Evolutionary conservation across 2,888 invertebrate species (phyloP).

Genomic region (Villa cingulata): DNA sequence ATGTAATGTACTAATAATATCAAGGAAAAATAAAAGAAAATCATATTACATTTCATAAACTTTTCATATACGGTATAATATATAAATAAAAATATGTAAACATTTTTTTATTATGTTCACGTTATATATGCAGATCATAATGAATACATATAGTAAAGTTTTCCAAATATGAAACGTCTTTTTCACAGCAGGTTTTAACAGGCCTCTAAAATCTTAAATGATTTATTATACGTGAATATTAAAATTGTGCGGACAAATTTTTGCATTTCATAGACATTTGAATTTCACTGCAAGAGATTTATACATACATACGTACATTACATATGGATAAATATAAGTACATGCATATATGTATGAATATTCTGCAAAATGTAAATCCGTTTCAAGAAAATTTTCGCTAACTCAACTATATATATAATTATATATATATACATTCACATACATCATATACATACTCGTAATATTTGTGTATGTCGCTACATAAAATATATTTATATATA

Average conservation of each 20-base stretch:
- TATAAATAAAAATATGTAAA: too few species aligned
- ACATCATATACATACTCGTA: background rate
- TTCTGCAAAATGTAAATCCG: conserved; percentile 11
- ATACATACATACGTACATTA: too few species aligned
- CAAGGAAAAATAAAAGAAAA: too few species aligned
- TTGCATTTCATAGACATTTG: conserved; percentile 13
- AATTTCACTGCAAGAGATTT: conserved; percentile 10
- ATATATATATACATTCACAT: background rate
- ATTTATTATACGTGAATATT: conserved; percentile 11
- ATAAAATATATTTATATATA: too few species aligned
- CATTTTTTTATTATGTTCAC: too few species aligned
- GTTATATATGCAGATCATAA: background rate
- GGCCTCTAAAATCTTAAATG: background rate
- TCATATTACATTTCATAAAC: background rate
- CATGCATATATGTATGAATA: too few species aligned
- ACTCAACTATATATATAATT: background rate
- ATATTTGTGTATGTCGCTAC: background rate
- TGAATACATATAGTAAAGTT: background rate
- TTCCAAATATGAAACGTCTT: background rate
- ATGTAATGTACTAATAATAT: too few species aligned
- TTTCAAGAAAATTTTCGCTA: conserved; percentile 10
- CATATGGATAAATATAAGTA: too few species aligned
- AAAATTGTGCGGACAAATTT: conserved; percentile 14
- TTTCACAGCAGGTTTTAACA: background rate
- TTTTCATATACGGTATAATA: too few species aligned